Base-by-base conservation (phyloP, 2,797 vertebrate genomes). In the Centroberyx gerrardi region DNA sequence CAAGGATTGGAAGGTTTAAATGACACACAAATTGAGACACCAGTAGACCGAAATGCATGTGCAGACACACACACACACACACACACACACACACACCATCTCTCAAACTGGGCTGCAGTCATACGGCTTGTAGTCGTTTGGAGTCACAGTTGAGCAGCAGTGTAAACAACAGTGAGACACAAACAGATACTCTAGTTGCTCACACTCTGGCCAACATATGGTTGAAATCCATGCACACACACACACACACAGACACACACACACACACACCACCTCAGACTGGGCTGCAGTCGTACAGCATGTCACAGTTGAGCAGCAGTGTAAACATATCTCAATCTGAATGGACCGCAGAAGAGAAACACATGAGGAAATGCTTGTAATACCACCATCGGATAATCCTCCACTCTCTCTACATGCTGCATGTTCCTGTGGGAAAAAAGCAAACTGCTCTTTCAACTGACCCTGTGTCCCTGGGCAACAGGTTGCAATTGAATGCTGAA, bases 141-240 rank as follows among this genome's bases (percentile, higher is more conserved):
- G 52, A 14, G 72, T 71, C 72, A 56, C 74, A 79, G 73, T 69
- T 65, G 67, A 80, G 59, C 68, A 72, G 77, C 83, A 87, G 69
- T 72, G 63, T 73, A 84, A 87, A 87, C 52, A 22, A 29, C 76
- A 78, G 14, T 4, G 10, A 74, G 14, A 80, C 38, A 27, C 31
- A 67, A 62, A 82, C 68, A 51, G 58, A 74, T 12, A 62, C 36
- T 33, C 31, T 17, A 8, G 49, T 18, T 44, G 42, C 42, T 53
- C 46, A 66, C 71, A 72, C 28, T 46, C 4, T 2, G 12, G 44
- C 2, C 58, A 74, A 74, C 79, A 78, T 72, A 66, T 54, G 80
- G 65, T 62, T 68, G 27, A 59, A 51, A 51, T 54, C 22, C 28
- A 72, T 66, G 58, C 62, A 72, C 46, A 27, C 33, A 53, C 52